Evolutionary conservation across 64 coral and sea anemone genomes (phyloP).

Genomic region (Hydrozoanthus tunicans): DNA sequence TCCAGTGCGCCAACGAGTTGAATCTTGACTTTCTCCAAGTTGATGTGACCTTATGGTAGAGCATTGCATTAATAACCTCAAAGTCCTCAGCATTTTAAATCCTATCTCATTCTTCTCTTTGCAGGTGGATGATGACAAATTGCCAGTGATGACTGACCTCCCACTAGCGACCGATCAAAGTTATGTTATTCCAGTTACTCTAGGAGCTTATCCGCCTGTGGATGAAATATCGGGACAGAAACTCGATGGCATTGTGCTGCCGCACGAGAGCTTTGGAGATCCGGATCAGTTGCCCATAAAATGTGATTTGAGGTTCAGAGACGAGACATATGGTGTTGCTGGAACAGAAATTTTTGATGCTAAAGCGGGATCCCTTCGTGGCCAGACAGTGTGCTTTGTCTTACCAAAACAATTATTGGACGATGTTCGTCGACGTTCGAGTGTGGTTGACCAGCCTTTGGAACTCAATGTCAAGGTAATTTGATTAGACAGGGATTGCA

Average conservation of each 20-base stretch:
- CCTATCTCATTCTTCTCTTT: not conserved
- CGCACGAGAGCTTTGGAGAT: slow-evolving; percentile 67
- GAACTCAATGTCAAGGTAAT: slow-evolving; percentile 71
- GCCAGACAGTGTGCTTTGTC: slow-evolving; percentile 70
- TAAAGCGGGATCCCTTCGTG: slow-evolving; percentile 53
- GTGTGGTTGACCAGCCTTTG: slow-evolving; percentile 33
- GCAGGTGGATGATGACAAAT: slow-evolving; percentile 2
- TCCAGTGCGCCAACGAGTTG: no score
- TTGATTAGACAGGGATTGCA: no score
- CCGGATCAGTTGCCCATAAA: slow-evolving; percentile 36
- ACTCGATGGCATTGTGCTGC: slow-evolving; percentile 41
- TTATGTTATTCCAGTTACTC: slow-evolving; percentile 67
- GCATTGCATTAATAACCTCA: not conserved
- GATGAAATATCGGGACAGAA: slow-evolving; percentile 6
- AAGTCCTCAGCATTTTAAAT: not conserved
- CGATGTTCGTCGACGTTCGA: slow-evolving; percentile 33
- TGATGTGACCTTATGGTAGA: not conserved
- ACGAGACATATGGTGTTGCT: slow-evolving; percentile 41
- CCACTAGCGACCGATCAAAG: slow-evolving; percentile 64
- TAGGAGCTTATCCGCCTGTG: slow-evolving; percentile 37
- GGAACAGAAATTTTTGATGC: slow-evolving; percentile 69
- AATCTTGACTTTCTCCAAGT: no score
- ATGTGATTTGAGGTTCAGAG: slow-evolving; percentile 63
- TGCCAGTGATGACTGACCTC: slow-evolving; percentile 65
- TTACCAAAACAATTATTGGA: slow-evolving; percentile 25